Evolutionary conservation across 2,113 vertebrate genomes (phyloP).

Genomic region (Phocoena phocoena): DNA sequence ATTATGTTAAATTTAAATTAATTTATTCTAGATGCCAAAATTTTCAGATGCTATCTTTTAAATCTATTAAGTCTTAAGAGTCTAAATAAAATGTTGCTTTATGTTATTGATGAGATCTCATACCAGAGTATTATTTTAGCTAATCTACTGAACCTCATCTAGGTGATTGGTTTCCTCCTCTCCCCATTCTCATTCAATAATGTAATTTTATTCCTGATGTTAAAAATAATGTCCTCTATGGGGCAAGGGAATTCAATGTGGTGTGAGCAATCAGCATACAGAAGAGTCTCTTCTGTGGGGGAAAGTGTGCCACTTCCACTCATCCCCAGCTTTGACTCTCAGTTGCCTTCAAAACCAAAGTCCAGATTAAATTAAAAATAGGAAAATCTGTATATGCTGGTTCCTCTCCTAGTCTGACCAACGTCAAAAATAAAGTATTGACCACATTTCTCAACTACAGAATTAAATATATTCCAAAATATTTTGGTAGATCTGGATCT

Average conservation of each 20-base stretch:
- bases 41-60: neutral
- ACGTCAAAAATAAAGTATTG: neutral
- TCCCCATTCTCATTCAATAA: neutral
- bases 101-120: neutral
- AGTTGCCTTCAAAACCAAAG: conserved; percentile 1
- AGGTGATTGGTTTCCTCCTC: neutral
- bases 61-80: neutral
- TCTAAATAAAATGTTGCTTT: neutral
- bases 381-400: neutral
- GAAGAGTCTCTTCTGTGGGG: neutral
- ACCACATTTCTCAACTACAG: conserved; percentile 13
- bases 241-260: neutral
- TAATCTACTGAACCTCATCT: conserved; percentile 13
- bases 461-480: neutral
- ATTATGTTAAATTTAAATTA: neutral
- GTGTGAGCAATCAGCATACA: neutral
- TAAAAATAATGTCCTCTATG: neutral
- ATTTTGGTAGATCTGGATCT: neutral
- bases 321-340: neutral
- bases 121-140: conserved; percentile 1
- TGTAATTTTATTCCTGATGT: neutral
- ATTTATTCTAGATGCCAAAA: neutral
- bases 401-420: neutral
- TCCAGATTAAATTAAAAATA: neutral
- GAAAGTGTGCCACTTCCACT: neutral